These are phyloP conservation scores for Machimus atricapillus DNA, from an alignment of 2,888 invertebrate genomes.

Conservation along the genomic window DNA sequence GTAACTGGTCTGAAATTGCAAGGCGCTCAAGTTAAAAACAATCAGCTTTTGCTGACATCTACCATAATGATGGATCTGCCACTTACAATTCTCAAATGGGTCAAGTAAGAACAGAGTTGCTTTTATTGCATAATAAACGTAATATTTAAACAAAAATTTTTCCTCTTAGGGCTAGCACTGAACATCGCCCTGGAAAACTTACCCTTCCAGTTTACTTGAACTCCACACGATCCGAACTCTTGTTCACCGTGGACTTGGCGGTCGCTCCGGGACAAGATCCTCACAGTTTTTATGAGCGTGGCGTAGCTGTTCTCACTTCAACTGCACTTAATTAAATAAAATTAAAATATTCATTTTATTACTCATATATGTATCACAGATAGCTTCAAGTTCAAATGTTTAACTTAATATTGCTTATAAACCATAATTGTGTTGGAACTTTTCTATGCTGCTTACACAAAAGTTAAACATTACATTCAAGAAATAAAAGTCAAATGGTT, in stretches of 20 bases:
- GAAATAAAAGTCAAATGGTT: not conserved
- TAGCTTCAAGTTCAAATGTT: not conserved
- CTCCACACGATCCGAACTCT: conserved; percentile 90
- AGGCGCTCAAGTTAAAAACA: conserved; percentile 93
- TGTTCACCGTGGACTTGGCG: conserved; percentile 94
- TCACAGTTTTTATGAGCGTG: conserved; percentile 97
- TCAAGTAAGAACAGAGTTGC: conserved; percentile 66
- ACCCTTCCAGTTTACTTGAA: conserved; percentile 97
- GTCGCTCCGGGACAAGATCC: conserved; percentile 90
- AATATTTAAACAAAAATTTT: not conserved
- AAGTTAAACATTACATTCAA: not conserved
- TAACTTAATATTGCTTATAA: not conserved
- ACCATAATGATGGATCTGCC: conserved; percentile 95
- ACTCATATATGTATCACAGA: not conserved
- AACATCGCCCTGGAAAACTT: conserved; percentile 70
- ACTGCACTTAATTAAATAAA: conserved; percentile 78
- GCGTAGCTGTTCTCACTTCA: conserved; percentile 95
- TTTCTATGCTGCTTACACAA: not conserved
- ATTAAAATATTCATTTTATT: not conserved
- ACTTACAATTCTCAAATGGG: conserved; percentile 88
- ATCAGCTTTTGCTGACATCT: conserved; percentile 87
- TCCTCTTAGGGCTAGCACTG: conserved; percentile 57
- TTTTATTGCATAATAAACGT: not conserved
- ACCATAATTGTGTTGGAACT: not conserved
- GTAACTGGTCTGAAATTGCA: conserved; percentile 90